These are phyloP conservation scores for Acanthornis magna DNA, from an alignment of 2,797 vertebrate species.

Conservation along the genomic window DNA sequence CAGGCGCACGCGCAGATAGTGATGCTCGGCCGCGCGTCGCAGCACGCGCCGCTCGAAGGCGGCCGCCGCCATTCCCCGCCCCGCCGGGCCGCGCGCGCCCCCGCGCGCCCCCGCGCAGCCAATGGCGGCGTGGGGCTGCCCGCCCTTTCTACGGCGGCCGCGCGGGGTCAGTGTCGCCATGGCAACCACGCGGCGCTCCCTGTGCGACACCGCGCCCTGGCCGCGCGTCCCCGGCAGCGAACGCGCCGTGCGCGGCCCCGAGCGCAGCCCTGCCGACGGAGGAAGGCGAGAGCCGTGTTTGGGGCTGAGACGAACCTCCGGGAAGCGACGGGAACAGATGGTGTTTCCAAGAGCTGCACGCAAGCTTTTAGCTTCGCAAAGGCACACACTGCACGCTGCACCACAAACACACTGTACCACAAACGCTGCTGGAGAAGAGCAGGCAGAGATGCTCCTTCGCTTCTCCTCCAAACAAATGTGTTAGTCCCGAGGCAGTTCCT, in stretches of 20 bases:
- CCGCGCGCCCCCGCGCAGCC: neutral
- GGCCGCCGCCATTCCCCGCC: neutral
- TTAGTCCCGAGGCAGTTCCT: neutral
- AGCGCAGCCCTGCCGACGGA: neutral
- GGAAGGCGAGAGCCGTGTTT: rapidly evolving
- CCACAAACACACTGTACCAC: too few relatives aligned
- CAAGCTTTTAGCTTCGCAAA: neutral
- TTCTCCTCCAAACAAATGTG: rapidly evolving
- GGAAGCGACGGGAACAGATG: neutral
- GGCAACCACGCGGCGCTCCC: neutral
- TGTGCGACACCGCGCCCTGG: too few relatives aligned
- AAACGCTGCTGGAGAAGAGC: rapidly evolving
- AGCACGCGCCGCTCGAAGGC: neutral
- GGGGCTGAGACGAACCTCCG: rapidly evolving
- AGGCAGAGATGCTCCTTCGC: rapidly evolving
- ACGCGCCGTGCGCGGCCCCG: neutral
- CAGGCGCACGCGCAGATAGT: slow-evolving; percentile 87
- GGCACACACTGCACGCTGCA: rapidly evolving
- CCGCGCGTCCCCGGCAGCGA: neutral
- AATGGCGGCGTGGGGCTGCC: neutral
- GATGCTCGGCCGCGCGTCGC: slow-evolving; percentile 76
- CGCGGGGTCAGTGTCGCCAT: rapidly evolving
- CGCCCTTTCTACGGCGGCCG: neutral
- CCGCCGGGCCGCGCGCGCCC: too few relatives aligned
- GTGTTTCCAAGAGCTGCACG: rapidly evolving